Percentiles rank a stretch among this genome's conserved stretches.
These are phyloP conservation scores for Menidia beryllina DNA, from an alignment of 2,113 vertebrate genomes.

Conservation along the genomic window DNA sequence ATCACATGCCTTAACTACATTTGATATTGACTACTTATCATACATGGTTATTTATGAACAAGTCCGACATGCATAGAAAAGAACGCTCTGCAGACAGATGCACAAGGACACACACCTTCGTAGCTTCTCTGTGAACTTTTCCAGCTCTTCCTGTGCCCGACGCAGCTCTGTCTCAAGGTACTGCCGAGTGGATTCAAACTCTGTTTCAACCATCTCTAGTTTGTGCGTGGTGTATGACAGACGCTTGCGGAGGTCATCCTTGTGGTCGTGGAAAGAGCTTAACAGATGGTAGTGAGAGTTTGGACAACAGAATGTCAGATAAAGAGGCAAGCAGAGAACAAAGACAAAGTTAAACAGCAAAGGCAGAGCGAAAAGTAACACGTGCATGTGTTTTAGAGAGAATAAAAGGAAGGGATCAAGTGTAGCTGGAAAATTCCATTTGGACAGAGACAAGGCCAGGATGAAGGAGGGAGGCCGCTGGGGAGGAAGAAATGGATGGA, in stretches of 20 bases:
- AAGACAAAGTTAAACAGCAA: neutral
- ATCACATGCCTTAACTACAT: too few relatives aligned
- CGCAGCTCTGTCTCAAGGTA: constrained; percentile 96
- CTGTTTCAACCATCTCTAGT: constrained; percentile 94
- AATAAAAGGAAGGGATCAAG: constrained; percentile 34
- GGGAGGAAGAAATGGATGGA: constrained; percentile 60
- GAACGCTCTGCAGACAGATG: neutral
- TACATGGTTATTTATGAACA: neutral
- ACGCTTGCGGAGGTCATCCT: constrained; percentile 95
- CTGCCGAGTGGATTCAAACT: constrained; percentile 94
- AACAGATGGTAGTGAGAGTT: constrained; percentile 38
- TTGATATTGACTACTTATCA: neutral
- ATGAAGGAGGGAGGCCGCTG: constrained; percentile 32
- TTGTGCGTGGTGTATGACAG: constrained; percentile 94
- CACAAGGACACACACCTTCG: constrained; percentile 82
- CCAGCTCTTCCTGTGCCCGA: constrained; percentile 94
- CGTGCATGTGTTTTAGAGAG: constrained; percentile 33
- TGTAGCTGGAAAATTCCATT: constrained; percentile 49
- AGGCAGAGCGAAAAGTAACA: constrained; percentile 5
- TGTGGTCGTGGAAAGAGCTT: constrained; percentile 95
- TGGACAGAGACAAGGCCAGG: constrained; percentile 40
- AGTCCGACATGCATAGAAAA: neutral
- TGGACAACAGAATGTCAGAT: constrained; percentile 26
- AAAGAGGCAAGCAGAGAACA: constrained; percentile 6
- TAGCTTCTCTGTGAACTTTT: constrained; percentile 96